Conservation (phyloP, 2,888 invertebrate species). For the Coelogynopora nodosa region DNA sequence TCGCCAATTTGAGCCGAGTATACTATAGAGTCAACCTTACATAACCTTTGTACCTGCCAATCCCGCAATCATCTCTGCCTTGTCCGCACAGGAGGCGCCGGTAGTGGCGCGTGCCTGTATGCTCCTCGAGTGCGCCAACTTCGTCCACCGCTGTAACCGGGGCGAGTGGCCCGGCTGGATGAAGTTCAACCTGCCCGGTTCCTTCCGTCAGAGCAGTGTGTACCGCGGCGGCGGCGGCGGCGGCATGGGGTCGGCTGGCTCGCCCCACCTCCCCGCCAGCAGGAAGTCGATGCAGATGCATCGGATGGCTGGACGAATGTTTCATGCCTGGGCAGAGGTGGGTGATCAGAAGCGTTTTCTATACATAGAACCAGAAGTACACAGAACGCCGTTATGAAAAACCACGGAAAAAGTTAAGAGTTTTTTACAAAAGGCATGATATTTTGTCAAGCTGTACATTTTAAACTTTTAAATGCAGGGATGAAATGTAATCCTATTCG, state of each 20-base stretch:
- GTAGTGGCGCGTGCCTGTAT: constrained; percentile 85
- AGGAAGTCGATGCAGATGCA: constrained; percentile 69
- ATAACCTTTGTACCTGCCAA: no score
- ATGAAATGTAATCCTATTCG: no score
- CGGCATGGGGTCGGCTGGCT: constrained; percentile 62
- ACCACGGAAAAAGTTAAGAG: no score
- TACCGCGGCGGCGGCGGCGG: constrained; percentile 59
- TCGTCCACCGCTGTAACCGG: constrained; percentile 93
- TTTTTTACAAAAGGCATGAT: no score
- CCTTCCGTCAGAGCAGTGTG: constrained; percentile 55
- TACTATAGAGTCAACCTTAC: not conserved
- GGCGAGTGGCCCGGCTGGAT: constrained; percentile 99
- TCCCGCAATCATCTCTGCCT: constrained; percentile 29
- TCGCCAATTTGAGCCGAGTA: no score
- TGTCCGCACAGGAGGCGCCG: constrained; percentile 84
- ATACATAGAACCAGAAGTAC: no score
- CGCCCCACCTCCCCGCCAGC: constrained; percentile 59
- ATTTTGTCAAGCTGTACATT: no score
- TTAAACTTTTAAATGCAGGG: no score
- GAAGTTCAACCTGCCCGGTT: constrained; percentile 76
- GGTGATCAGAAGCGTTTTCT: constrained; percentile 38
- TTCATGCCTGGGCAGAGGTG: constrained; percentile 89
- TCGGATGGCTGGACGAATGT: constrained; percentile 88
- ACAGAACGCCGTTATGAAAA: no score
- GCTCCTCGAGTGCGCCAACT: constrained; percentile 86